Percentiles rank a stretch among this genome's conserved stretches.
These are phyloP conservation scores for Elmis aenea DNA, from an alignment of 2,888 invertebrate species.

Conservation along the genomic window DNA sequence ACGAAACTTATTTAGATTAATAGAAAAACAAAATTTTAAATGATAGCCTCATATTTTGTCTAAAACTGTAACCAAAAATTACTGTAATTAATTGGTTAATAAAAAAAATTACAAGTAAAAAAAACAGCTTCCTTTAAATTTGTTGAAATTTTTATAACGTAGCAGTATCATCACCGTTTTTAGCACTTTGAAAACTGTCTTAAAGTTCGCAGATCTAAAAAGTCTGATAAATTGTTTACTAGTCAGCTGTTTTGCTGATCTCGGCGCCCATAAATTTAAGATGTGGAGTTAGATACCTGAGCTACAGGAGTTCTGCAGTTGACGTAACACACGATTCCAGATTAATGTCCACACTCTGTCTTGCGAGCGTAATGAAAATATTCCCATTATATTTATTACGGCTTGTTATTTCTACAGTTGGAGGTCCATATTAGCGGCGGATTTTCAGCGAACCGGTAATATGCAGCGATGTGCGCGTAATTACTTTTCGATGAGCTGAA, in stretches of 20 bases:
- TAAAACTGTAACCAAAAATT: too few relatives aligned
- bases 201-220: too few relatives aligned
- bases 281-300: conserved; percentile 21
- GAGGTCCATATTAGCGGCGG: conserved; percentile 1
- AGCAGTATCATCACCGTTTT: too few relatives aligned
- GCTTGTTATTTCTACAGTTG: conserved; percentile 11
- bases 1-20: too few relatives aligned
- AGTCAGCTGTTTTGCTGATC: conserved; percentile 23
- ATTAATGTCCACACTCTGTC: conserved; percentile 21
- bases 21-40: too few relatives aligned
- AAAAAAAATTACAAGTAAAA: too few relatives aligned
- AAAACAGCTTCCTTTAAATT: too few relatives aligned
- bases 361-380: conserved; percentile 19
- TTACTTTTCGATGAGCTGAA: conserved; percentile 20
- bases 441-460: conserved; percentile 9
- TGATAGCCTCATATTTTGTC: neutral
- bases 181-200: too few relatives aligned
- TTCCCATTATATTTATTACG: conserved; percentile 18
- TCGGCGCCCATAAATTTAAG: conserved; percentile 24
- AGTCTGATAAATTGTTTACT: conserved; percentile 25
- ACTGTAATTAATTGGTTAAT: too few relatives aligned
- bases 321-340: conserved; percentile 20
- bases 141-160: too few relatives aligned
- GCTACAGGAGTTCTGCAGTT: conserved; percentile 13
- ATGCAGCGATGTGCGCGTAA: conserved; percentile 16